Evolutionary conservation across 2,113 vertebrate genomes (phyloP).

Genomic region (Notarius lentiginosus): DNA sequence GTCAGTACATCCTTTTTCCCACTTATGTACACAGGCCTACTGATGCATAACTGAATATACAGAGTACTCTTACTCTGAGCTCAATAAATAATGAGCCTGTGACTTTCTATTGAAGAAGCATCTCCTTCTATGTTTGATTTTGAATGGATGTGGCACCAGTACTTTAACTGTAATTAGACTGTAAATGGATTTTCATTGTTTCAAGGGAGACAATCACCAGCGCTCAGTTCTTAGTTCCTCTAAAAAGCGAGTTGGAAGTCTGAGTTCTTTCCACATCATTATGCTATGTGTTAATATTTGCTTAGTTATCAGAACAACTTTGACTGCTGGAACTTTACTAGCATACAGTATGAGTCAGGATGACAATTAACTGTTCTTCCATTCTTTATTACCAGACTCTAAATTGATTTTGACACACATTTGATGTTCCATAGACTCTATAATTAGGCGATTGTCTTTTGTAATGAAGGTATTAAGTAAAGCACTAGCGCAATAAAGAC

Average conservation of each 20-base stretch:
- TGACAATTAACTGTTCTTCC: constrained; percentile 35
- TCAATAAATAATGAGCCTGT: neutral
- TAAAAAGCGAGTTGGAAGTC: neutral
- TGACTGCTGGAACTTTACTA: constrained; percentile 31
- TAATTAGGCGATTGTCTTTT: constrained; percentile 56
- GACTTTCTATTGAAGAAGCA: neutral
- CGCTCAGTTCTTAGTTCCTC: neutral
- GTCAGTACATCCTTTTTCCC: neutral
- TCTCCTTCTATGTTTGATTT: neutral
- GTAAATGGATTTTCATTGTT: constrained; percentile 19
- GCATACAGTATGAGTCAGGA: constrained; percentile 20
- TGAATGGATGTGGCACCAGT: neutral
- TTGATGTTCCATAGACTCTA: constrained; percentile 51
- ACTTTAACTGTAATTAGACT: constrained; percentile 19
- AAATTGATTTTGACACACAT: constrained; percentile 52
- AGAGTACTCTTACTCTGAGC: neutral
- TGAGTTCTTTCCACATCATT: neutral
- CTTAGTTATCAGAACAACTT: constrained; percentile 22
- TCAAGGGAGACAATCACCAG: neutral
- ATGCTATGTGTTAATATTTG: constrained; percentile 10
- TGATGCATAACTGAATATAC: neutral
- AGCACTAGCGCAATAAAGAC: constrained; percentile 47
- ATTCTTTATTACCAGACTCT: constrained; percentile 32
- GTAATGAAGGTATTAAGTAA: constrained; percentile 59
- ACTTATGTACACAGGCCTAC: neutral